These are phyloP conservation scores for Morone chrysops DNA, from an alignment of 2,113 vertebrate genomes.

Conservation along the genomic window DNA sequence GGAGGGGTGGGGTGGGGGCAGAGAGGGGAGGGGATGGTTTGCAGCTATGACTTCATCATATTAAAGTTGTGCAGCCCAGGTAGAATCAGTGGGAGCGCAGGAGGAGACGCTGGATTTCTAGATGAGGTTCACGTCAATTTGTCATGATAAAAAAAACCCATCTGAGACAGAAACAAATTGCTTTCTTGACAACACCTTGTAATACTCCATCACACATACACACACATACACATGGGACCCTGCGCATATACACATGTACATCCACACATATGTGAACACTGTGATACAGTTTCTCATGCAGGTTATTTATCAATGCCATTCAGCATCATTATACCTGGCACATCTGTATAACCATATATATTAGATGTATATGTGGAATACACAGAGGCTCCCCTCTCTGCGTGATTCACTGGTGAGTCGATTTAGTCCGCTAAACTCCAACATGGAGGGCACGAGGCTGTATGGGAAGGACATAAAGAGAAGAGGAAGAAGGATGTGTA, in stretches of 20 bases:
- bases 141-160: slow-evolving; percentile 78
- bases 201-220: slow-evolving; percentile 75
- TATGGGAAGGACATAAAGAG: too few species aligned
- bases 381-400: slow-evolving; percentile 20
- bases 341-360: slow-evolving; percentile 67
- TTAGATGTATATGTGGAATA: slow-evolving; percentile 42
- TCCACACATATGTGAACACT: slow-evolving; percentile 19
- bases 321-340: slow-evolving; percentile 66
- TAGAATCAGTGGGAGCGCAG: slow-evolving; percentile 42
- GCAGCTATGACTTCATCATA: slow-evolving; percentile 75
- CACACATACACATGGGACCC: slow-evolving; percentile 27
- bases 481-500: slow-evolving; percentile 22
- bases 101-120: slow-evolving; percentile 63
- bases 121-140: slow-evolving; percentile 76
- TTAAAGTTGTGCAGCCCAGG: slow-evolving; percentile 65
- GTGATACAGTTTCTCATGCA: slow-evolving; percentile 44
- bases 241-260: slow-evolving; percentile 16
- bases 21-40: not conserved
- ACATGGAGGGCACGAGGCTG: slow-evolving; percentile 17
- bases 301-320: slow-evolving; percentile 79
- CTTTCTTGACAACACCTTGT: slow-evolving; percentile 83
- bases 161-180: slow-evolving; percentile 81
- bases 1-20: not conserved
- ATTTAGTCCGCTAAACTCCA: slow-evolving; percentile 20
- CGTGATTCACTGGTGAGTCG: slow-evolving; percentile 47